Conservation (phyloP, 2,113 vertebrate genomes). For the Diphyllodes magnificus region DNA sequence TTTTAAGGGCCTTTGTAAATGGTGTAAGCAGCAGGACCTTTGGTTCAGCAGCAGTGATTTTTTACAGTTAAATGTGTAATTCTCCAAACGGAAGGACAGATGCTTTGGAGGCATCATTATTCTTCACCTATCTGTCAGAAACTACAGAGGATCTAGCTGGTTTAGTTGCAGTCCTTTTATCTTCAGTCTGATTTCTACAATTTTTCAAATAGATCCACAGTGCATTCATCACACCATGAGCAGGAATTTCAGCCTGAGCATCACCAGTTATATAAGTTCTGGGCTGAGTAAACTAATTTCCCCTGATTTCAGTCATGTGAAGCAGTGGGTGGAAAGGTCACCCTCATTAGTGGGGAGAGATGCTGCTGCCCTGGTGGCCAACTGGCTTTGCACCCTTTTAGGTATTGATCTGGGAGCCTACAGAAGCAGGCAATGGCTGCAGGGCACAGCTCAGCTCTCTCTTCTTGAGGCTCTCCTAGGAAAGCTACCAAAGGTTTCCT, state of each 20-base stretch:
- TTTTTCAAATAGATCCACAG: constrained; percentile 8
- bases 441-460: neutral
- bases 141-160: constrained; percentile 44
- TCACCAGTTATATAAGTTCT: neutral
- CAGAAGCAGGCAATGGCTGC: neutral
- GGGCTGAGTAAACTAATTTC: constrained; percentile 28
- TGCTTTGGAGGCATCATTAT: constrained; percentile 55
- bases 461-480: neutral
- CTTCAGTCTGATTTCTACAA: constrained; percentile 16
- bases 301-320: neutral
- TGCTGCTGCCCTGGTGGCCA: constrained; percentile 39
- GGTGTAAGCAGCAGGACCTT: constrained; percentile 44
- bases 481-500: constrained; percentile 4
- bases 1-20: constrained; percentile 37
- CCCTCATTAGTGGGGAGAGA: constrained; percentile 43
- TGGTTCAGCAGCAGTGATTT: constrained; percentile 1
- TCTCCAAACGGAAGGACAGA: constrained; percentile 13
- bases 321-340: constrained; percentile 42
- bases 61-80: constrained; percentile 44
- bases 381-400: constrained; percentile 17
- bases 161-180: constrained; percentile 37
- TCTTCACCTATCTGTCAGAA: constrained; percentile 29
- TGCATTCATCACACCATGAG: constrained; percentile 17
- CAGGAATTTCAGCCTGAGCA: neutral
- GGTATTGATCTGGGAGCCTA: constrained; percentile 17